Evolutionary conservation across 2,797 vertebrate genomes (phyloP).

Genomic region (Sebastes flavidus): DNA sequence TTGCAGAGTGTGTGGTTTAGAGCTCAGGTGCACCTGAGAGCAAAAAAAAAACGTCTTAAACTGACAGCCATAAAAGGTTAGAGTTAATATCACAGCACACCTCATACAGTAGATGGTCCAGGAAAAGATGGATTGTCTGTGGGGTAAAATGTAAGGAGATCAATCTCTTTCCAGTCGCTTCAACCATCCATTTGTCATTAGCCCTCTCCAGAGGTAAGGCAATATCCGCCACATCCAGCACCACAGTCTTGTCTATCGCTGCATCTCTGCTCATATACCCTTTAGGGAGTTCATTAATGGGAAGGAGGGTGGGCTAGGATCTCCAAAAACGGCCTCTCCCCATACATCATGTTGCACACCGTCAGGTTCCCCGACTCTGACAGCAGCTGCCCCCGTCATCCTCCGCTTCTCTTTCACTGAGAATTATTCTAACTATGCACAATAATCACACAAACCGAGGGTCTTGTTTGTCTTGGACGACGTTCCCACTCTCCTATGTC

Average conservation of each 20-base stretch:
- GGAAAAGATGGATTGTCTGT: conserved; percentile 34
- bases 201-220: conserved; percentile 58
- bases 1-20: conserved; percentile 50
- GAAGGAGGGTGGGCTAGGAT: conserved; percentile 1
- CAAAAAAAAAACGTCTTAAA: not conserved
- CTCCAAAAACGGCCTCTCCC: conserved; percentile 42
- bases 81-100: conserved; percentile 17
- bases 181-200: conserved; percentile 65
- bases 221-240: conserved; percentile 64
- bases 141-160: conserved; percentile 46
- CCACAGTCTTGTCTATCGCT: conserved; percentile 36
- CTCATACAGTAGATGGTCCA: conserved; percentile 7
- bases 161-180: conserved; percentile 45
- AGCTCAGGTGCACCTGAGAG: conserved; percentile 16
- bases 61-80: conserved; percentile 21
- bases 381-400: conserved; percentile 44
- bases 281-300: conserved; percentile 60
- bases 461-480: conserved; percentile 65
- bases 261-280: conserved; percentile 59
- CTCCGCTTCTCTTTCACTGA: conserved; percentile 36
- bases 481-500: conserved; percentile 43
- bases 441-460: conserved; percentile 53
- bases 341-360: conserved; percentile 43
- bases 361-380: conserved; percentile 43
- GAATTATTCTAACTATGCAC: conserved; percentile 56